phyloP scores from a whole-genome alignment of 30 jellyfish, hydroid and myxozoan genomes.

The Turritopsis rubra region DNA sequence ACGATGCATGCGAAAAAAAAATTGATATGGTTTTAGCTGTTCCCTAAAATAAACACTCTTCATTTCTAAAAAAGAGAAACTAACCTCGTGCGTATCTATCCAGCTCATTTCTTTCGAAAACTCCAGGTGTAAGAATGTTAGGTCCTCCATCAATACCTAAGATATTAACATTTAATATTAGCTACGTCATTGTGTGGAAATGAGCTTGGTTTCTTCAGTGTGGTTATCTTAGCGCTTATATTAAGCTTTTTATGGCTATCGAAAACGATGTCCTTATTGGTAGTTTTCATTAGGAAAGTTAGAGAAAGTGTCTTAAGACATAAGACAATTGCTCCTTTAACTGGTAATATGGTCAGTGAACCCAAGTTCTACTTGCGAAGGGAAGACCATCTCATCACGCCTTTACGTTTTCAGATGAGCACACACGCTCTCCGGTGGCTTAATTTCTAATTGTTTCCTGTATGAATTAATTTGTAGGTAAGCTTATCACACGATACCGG shows the following conservation, averaged over 20 bases:
- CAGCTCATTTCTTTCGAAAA: slow-evolving; percentile 30
- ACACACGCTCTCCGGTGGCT: not conserved
- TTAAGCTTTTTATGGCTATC: too few species aligned
- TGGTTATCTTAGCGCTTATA: too few species aligned
- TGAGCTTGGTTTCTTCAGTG: too few species aligned
- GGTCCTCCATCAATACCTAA: slow-evolving; percentile 55
- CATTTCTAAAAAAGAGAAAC: not conserved
- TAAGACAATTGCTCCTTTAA: not conserved
- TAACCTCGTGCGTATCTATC: slow-evolving; percentile 21
- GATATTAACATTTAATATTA: not conserved
- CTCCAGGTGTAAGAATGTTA: slow-evolving; percentile 80
- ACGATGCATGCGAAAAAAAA: not conserved
- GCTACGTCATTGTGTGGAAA: too few species aligned
- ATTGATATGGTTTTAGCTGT: not conserved
- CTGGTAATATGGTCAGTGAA: too few species aligned
- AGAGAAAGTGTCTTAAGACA: not conserved
- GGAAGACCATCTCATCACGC: too few species aligned
- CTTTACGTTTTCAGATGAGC: too few species aligned
- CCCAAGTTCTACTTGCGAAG: too few species aligned
- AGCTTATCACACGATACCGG: not conserved
- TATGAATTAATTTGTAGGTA: not conserved
- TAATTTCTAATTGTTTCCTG: not conserved
- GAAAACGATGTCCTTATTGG: too few species aligned
- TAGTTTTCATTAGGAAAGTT: too few species aligned
- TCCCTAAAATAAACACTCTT: not conserved